Base-by-base conservation (phyloP, 2,113 vertebrate species). In the Leptobrachium leishanense region DNA sequence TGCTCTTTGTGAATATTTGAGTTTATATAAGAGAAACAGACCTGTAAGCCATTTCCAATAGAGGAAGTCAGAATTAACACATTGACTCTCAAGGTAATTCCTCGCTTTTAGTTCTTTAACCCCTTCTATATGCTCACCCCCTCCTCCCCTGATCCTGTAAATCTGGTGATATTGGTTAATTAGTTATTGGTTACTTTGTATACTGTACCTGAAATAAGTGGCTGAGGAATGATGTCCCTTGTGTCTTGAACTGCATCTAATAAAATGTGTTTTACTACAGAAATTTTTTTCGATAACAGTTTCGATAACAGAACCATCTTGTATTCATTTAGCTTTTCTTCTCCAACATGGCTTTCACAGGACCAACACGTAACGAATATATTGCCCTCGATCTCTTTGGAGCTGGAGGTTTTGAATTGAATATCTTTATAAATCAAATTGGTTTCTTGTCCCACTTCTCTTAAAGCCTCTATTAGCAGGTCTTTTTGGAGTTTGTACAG, bases 201-300 rank as follows among this genome's bases (percentile, higher is more conserved):
- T 73, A 73, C 71, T 15, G 40, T 62, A 73, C 71, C 55, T 73
- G 53, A 73, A 62, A 73, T 43, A n/a, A 73, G 8, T n/a, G 69
- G 69, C 55, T 59, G 71, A 59, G 71, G 71, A 41, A 73, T 42
- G 2, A 13, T 73, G 15, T 43, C 31, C 1, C 6, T 43, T 13
- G 39, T 43, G 55, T 59, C 13, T 15, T 62, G 6, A 6, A 73
- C 40, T 59, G n/a, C 13, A 42, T 73, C 54, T 41, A 73, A 42
- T 62, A 73, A 15, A n/a, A 59, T 73, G 40, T 62, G 6, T 59
- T 42, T 73, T 73, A 57, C 72, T 9, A 10, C 57, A 13, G 41
- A 44, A 0, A 8, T 8, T 31, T 31, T 31, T 31, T 31, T 31
- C 15, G 11, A 13, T 9, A 2, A 3, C 13, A 72, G 10, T 41